Conservation (phyloP, 2,888 invertebrate genomes). For the Tuberolachnus salignus region DNA sequence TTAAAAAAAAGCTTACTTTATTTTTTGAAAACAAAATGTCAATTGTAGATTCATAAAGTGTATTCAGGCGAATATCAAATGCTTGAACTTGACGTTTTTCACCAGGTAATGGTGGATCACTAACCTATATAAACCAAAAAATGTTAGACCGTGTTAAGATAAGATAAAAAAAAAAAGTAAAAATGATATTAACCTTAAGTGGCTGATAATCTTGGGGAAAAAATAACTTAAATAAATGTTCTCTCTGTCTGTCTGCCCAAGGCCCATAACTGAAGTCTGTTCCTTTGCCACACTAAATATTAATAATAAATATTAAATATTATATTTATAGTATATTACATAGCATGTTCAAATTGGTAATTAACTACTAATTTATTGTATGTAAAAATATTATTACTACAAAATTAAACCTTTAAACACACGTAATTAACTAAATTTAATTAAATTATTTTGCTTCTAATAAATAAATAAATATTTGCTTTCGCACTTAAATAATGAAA, state of each 20-base stretch:
- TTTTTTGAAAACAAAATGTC: constrained; percentile 96
- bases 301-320: background rate
- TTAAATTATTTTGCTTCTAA: background rate
- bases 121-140: constrained; percentile 63
- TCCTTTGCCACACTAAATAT: constrained; percentile 79
- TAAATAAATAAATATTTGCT: background rate
- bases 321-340: background rate
- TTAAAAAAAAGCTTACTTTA: constrained; percentile 63
- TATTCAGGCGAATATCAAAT: constrained; percentile 89
- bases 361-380: background rate
- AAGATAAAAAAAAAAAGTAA: background rate
- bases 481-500: background rate
- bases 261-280: constrained; percentile 98
- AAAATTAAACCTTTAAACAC: background rate
- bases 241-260: constrained; percentile 97
- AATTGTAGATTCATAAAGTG: constrained; percentile 89
- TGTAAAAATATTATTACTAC: background rate
- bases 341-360: background rate
- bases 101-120: constrained; percentile 82
- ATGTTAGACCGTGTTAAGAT: too few relatives aligned
- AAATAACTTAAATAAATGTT: constrained; percentile 93
- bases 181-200: constrained; percentile 66
- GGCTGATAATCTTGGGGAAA: constrained; percentile 87
- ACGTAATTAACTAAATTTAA: background rate
- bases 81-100: constrained; percentile 86